Evolutionary conservation across 2,888 invertebrate genomes (phyloP).

Genomic region (Phlogophora meticulosa): DNA sequence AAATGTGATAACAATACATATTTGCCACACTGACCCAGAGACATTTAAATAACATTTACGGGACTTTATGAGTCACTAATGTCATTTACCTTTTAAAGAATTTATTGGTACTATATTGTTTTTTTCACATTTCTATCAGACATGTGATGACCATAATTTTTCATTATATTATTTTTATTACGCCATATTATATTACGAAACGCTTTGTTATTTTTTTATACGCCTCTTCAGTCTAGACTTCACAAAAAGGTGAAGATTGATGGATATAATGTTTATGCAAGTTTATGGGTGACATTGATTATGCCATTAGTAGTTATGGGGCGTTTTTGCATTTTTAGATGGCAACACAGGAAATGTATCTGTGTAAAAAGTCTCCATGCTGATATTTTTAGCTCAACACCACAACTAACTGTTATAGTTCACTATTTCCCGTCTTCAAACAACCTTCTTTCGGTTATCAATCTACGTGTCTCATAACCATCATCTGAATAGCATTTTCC

Average conservation of each 20-base stretch:
- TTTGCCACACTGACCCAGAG: constrained; percentile 60
- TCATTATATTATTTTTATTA: constrained; percentile 20
- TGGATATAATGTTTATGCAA: constrained; percentile 18
- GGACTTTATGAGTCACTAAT: constrained; percentile 65
- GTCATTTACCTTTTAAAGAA: constrained; percentile 63
- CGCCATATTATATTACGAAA: constrained; percentile 21
- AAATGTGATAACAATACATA: constrained; percentile 15
- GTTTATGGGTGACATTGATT: constrained; percentile 22
- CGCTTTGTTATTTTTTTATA: constrained; percentile 20
- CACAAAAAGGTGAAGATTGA: constrained; percentile 11
- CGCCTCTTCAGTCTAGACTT: constrained; percentile 64
- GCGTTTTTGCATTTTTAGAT: neutral
- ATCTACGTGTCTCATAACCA: too few relatives aligned
- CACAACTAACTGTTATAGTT: neutral
- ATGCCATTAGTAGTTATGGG: constrained; percentile 11
- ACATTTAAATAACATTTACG: constrained; percentile 57
- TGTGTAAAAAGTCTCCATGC: neutral
- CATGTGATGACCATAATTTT: constrained; percentile 22
- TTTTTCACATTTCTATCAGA: constrained; percentile 25
- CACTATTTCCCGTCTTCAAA: too few relatives aligned
- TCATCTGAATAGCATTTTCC: too few relatives aligned
- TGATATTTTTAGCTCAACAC: neutral
- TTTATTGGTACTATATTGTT: constrained; percentile 35
- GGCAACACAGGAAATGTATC: neutral
- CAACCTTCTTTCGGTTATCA: too few relatives aligned